Conservation (phyloP, 1,140 invertebrate species). For the Danaus melanippus region DNA sequence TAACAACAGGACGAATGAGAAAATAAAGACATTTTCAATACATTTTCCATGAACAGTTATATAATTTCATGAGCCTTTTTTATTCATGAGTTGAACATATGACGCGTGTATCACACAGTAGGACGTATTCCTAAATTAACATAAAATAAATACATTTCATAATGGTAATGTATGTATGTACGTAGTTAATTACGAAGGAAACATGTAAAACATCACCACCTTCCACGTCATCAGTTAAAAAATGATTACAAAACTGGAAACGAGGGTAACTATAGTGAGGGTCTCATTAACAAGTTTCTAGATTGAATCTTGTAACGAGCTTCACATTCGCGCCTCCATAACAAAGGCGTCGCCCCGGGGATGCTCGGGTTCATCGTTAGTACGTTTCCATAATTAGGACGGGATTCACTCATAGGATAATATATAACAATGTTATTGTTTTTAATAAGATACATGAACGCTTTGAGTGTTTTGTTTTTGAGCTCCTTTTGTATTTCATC, state of each 20-base stretch:
- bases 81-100: too few species aligned
- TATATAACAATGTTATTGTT: constrained; percentile 4
- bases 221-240: too few species aligned
- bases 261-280: constrained; percentile 5
- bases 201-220: constrained; percentile 3
- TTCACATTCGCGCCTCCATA: constrained; percentile 23
- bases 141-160: too few species aligned
- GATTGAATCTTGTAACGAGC: constrained; percentile 24
- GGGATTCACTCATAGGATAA: constrained; percentile 32
- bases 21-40: too few species aligned
- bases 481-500: neutral
- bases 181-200: neutral
- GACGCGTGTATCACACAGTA: too few species aligned
- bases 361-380: constrained; percentile 34
- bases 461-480: neutral
- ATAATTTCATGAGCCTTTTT: too few species aligned
- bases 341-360: constrained; percentile 43
- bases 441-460: constrained; percentile 4
- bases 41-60: too few species aligned
- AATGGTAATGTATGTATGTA: too few species aligned
- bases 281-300: constrained; percentile 18
- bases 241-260: constrained; percentile 6
- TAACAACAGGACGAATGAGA: too few species aligned
- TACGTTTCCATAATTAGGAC: constrained; percentile 37
- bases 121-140: too few species aligned